These are phyloP conservation scores for Prionailurus viverrinus DNA, from an alignment of 2,113 vertebrate genomes.

Conservation along the genomic window DNA sequence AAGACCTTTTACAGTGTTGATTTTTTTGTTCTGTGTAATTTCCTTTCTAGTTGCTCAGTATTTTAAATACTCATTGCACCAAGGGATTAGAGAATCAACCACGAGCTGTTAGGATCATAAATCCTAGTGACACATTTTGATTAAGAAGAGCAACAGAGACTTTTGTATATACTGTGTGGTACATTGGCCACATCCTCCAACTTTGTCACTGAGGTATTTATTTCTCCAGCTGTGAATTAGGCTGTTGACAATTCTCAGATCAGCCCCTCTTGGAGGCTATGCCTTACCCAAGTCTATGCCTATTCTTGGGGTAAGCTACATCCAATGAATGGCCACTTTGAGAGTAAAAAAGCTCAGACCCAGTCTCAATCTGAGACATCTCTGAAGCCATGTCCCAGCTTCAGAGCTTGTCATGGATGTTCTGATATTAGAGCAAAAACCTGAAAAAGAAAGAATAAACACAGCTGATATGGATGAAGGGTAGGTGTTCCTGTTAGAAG, in stretches of 20 bases:
- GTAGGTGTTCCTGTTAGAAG: not conserved
- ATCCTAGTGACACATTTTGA: conserved; percentile 65
- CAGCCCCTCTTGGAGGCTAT: not conserved
- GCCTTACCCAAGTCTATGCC: not conserved
- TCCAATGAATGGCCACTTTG: not conserved
- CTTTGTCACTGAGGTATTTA: not conserved
- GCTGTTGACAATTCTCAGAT: not conserved
- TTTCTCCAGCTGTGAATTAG: not conserved
- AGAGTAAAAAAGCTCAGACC: not conserved
- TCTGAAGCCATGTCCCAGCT: not conserved
- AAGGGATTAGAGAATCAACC: conserved; percentile 53
- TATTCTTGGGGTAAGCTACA: not conserved
- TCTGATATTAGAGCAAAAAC: not conserved
- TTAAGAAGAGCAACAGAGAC: conserved; percentile 54
- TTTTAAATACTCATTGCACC: conserved; percentile 30
- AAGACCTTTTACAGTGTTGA: conserved; percentile 22
- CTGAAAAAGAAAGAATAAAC: not conserved
- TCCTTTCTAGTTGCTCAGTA: conserved; percentile 33
- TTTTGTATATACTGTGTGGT: not conserved
- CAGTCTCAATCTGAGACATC: not conserved
- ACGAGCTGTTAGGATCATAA: conserved; percentile 49
- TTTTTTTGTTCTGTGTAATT: conserved; percentile 61
- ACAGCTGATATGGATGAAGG: not conserved
- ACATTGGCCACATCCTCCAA: not conserved
- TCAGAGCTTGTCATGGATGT: not conserved